Conservation (phyloP, 92 coral and sea anemone genomes). For the Blastomussa wellsi region DNA sequence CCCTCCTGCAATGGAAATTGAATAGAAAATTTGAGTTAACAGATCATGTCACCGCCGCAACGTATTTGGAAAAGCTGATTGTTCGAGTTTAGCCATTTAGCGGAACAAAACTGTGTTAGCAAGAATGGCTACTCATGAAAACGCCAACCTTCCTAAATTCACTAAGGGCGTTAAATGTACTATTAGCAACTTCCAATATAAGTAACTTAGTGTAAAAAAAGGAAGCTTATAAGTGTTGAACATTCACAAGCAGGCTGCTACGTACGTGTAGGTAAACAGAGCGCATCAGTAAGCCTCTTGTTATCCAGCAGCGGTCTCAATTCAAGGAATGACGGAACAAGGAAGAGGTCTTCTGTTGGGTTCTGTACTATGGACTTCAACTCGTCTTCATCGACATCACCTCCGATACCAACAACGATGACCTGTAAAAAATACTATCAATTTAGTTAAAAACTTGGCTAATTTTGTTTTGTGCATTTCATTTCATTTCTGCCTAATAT, state of each 20-base stretch:
- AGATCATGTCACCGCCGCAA: no score
- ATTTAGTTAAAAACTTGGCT: not conserved
- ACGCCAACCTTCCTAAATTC: no score
- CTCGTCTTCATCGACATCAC: slow-evolving; percentile 39
- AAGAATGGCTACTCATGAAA: no score
- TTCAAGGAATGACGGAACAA: slow-evolving; percentile 38
- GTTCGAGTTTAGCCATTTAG: no score
- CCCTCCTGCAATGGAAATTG: not conserved
- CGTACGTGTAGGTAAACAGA: slow-evolving; percentile 33
- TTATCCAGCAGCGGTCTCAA: slow-evolving; percentile 24
- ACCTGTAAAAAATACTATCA: not conserved
- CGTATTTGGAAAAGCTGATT: no score
- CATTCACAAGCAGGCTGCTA: not conserved
- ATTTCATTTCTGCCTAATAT: no score
- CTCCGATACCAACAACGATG: slow-evolving; percentile 45
- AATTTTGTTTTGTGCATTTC: not conserved
- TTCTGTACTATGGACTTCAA: slow-evolving; percentile 39
- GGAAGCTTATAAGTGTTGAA: not conserved
- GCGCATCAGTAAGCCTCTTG: slow-evolving; percentile 5
- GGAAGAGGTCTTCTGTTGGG: slow-evolving; percentile 34
- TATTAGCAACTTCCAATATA: no score
- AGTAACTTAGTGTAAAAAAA: not conserved
- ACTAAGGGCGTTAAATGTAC: no score
- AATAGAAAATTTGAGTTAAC: not conserved
- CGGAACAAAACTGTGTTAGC: no score